These are phyloP conservation scores for Eueremaeus valkanovi DNA, from an alignment of 2,888 invertebrate species.

Conservation along the genomic window DNA sequence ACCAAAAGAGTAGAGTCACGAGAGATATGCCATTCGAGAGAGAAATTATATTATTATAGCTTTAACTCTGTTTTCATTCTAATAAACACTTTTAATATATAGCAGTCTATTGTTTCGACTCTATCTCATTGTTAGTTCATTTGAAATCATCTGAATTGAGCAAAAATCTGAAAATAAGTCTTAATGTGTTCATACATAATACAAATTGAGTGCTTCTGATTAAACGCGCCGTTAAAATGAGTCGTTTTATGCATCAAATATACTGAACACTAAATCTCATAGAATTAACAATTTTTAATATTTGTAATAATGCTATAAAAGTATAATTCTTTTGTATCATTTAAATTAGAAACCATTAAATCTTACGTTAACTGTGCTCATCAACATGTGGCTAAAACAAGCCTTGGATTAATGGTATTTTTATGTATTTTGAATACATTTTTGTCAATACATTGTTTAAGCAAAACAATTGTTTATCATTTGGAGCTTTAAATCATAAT, in stretches of 20 bases:
- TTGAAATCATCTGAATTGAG: background rate
- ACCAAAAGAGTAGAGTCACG: background rate
- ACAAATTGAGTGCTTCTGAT: background rate
- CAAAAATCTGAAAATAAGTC: background rate
- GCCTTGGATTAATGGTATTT: background rate
- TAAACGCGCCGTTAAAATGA: background rate
- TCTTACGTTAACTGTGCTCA: background rate
- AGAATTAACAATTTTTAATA: background rate
- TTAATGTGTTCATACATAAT: background rate
- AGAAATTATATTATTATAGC: constrained; percentile 7
- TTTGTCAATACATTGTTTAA: background rate
- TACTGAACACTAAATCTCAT: too few species aligned
- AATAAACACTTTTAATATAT: too few species aligned
- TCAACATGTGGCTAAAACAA: background rate
- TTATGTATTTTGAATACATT: background rate
- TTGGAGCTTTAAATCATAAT: constrained; percentile 12
- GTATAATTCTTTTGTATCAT: background rate
- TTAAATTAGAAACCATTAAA: background rate
- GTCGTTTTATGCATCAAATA: background rate
- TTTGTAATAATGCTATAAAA: background rate
- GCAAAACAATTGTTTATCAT: constrained; percentile 15
- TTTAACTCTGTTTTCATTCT: background rate
- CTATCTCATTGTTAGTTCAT: background rate
- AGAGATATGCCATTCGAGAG: background rate
- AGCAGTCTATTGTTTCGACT: too few species aligned